phyloP scores from a whole-genome alignment of 2,888 invertebrate genomes.

The Oscheius myriophilus region DNA sequence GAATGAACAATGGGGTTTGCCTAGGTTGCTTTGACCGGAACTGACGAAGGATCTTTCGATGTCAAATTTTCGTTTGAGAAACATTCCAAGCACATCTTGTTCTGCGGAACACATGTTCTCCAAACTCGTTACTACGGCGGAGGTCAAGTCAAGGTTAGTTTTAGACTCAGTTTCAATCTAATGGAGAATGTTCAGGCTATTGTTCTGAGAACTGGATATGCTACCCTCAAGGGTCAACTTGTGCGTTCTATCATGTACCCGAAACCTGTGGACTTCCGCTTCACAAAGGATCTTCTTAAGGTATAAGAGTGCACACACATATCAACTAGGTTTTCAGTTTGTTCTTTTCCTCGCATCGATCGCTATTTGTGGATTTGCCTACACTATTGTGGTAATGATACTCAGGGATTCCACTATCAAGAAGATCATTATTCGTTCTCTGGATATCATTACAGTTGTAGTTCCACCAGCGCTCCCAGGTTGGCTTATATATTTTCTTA shows the following conservation, averaged over 20 bases:
- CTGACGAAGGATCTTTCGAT: conserved; percentile 51
- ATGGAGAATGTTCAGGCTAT: conserved; percentile 75
- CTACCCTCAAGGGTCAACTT: conserved; percentile 78
- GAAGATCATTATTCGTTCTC: conserved; percentile 80
- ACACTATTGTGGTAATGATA: conserved; percentile 88
- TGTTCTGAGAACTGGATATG: conserved; percentile 81
- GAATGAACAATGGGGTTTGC: background rate
- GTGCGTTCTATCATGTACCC: conserved; percentile 76
- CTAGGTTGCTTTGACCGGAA: conserved; percentile 59
- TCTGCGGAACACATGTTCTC: conserved; percentile 87
- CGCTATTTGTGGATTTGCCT: conserved; percentile 71
- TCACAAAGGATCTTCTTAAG: conserved; percentile 75
- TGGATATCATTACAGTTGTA: conserved; percentile 91
- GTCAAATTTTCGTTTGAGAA: conserved; percentile 77
- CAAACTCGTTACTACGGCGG: conserved; percentile 80
- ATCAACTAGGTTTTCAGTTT: conserved; percentile 35
- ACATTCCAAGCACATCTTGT: conserved; percentile 86
- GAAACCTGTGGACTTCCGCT: conserved; percentile 76
- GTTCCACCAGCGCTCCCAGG: conserved; percentile 88
- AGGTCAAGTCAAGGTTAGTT: conserved; percentile 59
- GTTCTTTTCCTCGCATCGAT: conserved; percentile 39
- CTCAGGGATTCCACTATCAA: conserved; percentile 37
- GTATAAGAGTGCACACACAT: conserved; percentile 48
- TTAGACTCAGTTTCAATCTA: too few species aligned
- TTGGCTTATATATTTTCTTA: conserved; percentile 18